Evolutionary conservation across 2,797 vertebrate species (phyloP).

Genomic region (Anolis apletophallus): DNA sequence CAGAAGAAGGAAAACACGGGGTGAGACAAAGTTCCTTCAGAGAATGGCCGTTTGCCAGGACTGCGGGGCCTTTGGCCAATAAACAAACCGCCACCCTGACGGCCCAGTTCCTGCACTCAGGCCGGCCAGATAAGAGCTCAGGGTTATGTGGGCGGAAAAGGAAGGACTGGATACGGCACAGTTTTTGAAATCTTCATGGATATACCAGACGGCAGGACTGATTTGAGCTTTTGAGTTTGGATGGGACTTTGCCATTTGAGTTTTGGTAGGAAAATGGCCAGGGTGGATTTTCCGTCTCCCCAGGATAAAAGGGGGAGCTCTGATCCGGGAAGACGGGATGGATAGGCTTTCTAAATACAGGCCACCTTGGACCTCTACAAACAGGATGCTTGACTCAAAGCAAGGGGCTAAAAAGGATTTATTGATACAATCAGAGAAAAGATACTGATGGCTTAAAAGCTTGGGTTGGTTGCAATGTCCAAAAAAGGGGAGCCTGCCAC

Average conservation of each 20-base stretch:
- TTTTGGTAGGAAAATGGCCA: background rate
- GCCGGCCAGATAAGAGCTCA: background rate
- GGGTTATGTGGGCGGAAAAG: background rate
- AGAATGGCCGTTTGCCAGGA: background rate
- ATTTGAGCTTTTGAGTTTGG: too few species aligned
- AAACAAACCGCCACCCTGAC: slow-evolving; percentile 14
- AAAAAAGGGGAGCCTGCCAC: too few species aligned
- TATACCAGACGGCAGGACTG: background rate
- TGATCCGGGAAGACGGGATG: too few species aligned
- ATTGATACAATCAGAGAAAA: too few species aligned
- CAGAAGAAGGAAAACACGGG: background rate
- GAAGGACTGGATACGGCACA: background rate
- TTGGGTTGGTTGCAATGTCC: too few species aligned
- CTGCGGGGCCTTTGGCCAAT: background rate
- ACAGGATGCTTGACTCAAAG: too few species aligned
- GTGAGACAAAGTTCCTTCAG: slow-evolving; percentile 7
- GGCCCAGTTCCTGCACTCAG: slow-evolving; percentile 18
- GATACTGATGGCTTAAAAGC: too few species aligned
- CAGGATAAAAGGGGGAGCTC: too few species aligned
- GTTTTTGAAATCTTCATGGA: background rate
- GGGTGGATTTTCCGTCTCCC: too few species aligned
- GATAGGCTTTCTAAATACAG: too few species aligned
- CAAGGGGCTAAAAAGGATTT: too few species aligned
- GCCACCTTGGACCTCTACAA: too few species aligned
- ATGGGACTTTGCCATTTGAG: background rate